Evolutionary conservation across 2,113 vertebrate genomes (phyloP).

Genomic region (Trogon melanurus): DNA sequence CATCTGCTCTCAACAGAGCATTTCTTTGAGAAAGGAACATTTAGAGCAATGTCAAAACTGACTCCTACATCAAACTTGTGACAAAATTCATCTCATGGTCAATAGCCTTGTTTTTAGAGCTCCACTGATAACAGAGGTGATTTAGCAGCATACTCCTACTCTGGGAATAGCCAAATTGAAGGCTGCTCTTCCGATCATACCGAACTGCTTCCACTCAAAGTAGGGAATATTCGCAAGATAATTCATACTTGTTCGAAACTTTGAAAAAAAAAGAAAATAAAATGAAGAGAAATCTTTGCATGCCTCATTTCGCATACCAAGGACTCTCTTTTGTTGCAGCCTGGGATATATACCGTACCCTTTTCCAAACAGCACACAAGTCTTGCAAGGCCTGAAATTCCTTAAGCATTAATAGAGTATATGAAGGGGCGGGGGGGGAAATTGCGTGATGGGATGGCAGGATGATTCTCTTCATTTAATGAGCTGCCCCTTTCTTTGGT

Average conservation of each 20-base stretch:
- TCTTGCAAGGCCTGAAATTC: background rate
- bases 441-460: background rate
- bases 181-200: background rate
- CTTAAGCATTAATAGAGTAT: background rate
- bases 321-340: background rate
- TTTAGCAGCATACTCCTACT: constrained; percentile 49
- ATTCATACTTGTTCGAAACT: constrained; percentile 26
- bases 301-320: constrained; percentile 18
- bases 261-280: constrained; percentile 49
- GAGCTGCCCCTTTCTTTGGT: constrained; percentile 14
- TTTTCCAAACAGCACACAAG: background rate
- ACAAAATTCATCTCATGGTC: constrained; percentile 70
- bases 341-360: background rate
- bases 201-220: background rate
- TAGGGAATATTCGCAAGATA: background rate
- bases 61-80: constrained; percentile 63
- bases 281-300: constrained; percentile 28
- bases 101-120: constrained; percentile 70
- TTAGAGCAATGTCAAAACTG: constrained; percentile 67
- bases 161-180: constrained; percentile 60
- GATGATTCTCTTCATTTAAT: constrained; percentile 14
- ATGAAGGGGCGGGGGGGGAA: background rate
- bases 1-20: constrained; percentile 51
- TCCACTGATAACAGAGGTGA: constrained; percentile 59
- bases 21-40: constrained; percentile 52